Evolutionary conservation across 2,797 vertebrate species (phyloP).

Genomic region (Parambassis ranga): DNA sequence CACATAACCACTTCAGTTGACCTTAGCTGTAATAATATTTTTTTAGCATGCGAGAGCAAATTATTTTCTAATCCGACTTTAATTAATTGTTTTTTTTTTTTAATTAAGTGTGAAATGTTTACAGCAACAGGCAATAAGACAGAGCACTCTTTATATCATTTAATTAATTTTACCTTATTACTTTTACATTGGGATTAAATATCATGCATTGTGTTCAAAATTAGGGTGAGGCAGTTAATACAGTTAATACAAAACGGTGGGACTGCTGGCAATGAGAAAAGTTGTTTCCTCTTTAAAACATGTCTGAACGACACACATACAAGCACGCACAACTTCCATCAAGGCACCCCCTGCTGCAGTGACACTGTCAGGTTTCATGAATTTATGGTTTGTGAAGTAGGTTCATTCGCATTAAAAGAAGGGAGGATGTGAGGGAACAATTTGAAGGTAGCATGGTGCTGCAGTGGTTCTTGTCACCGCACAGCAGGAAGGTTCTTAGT

Average conservation of each 20-base stretch:
- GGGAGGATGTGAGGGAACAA: slow-evolving; percentile 7
- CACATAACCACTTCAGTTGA: not conserved
- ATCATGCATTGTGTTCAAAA: too few relatives aligned
- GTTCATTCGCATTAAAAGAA: slow-evolving; percentile 29
- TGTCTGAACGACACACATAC: slow-evolving; percentile 1
- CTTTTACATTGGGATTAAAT: too few relatives aligned
- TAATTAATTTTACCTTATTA: slow-evolving; percentile 26
- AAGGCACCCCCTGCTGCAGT: not conserved
- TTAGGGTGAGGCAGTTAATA: too few relatives aligned
- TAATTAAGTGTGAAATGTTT: slow-evolving; percentile 23
- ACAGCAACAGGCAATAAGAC: not conserved
- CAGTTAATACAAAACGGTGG: too few relatives aligned
- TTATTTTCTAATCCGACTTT: slow-evolving; percentile 22
- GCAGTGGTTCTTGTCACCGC: too few relatives aligned
- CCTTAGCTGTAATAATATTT: not conserved
- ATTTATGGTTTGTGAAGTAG: slow-evolving; percentile 14
- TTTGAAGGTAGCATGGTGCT: too few relatives aligned
- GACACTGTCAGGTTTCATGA: slow-evolving; percentile 19
- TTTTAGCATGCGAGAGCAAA: not conserved
- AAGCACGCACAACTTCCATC: slow-evolving; percentile 3
- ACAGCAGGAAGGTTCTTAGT: too few relatives aligned
- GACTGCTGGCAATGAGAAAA: too few relatives aligned
- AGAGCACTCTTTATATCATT: not conserved
- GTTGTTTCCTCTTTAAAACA: too few relatives aligned
- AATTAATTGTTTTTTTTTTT: slow-evolving; percentile 21